Conservation (phyloP, 2,113 vertebrate genomes). For the Piprites chloris region DNA sequence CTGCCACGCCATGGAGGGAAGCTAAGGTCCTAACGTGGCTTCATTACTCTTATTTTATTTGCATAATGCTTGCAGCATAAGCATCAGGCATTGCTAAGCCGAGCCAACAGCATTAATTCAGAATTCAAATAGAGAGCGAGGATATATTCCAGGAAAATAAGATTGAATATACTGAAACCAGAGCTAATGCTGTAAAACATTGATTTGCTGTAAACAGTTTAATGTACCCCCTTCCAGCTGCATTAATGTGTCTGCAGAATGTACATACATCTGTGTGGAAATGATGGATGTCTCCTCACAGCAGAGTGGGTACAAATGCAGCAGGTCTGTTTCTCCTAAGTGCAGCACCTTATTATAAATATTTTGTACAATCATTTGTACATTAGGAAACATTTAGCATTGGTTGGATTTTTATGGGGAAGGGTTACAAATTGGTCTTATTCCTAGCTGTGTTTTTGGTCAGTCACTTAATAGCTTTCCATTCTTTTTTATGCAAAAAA, state of each 20-base stretch:
- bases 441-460: neutral
- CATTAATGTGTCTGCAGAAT: neutral
- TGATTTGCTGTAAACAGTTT: conserved; percentile 31
- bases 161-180: neutral
- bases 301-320: neutral
- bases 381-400: neutral
- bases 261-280: neutral
- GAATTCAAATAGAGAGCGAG: neutral
- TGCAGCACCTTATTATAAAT: neutral
- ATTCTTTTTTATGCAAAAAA: neutral
- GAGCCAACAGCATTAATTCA: neutral
- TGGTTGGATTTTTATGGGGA: neutral
- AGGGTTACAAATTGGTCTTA: neutral
- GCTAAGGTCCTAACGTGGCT: neutral
- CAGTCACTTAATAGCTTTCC: neutral
- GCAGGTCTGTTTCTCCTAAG: neutral
- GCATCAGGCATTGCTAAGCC: conserved; percentile 2
- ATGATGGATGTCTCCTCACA: neutral
- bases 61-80: neutral
- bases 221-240: conserved; percentile 14
- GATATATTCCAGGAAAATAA: neutral
- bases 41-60: conserved; percentile 14
- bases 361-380: neutral
- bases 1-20: neutral
- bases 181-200: neutral